Percentiles rank a stretch among this genome's conserved stretches.
Conservation (phyloP, 2,113 vertebrate species). For the Epinephelus lanceolatus region DNA sequence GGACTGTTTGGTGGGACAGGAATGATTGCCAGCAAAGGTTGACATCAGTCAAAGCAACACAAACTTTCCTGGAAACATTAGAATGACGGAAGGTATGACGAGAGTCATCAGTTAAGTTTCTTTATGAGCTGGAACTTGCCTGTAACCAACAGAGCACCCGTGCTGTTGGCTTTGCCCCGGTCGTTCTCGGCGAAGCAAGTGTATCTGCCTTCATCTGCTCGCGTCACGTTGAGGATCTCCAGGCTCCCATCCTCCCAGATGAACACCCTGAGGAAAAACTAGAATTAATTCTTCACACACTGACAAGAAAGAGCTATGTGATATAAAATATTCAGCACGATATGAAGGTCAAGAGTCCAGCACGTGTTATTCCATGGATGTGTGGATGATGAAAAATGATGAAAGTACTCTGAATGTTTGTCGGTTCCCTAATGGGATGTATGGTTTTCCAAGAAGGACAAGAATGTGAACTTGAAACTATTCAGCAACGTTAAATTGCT, state of each 20-base stretch:
- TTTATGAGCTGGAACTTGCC: conserved; percentile 79
- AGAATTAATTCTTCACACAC: conserved; percentile 33
- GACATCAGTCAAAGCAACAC: conserved; percentile 34
- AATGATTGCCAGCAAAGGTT: conserved; percentile 40
- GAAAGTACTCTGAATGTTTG: conserved; percentile 30
- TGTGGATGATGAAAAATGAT: conserved; percentile 54
- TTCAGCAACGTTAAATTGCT: conserved; percentile 21
- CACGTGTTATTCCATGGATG: not conserved
- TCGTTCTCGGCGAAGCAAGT: conserved; percentile 97
- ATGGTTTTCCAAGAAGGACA: not conserved
- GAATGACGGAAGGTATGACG: not conserved
- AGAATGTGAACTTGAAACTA: conserved; percentile 6
- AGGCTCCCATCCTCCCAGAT: conserved; percentile 96
- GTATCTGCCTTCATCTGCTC: conserved; percentile 91
- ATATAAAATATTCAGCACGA: conserved; percentile 49
- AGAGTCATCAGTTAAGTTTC: not conserved
- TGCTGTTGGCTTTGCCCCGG: conserved; percentile 94
- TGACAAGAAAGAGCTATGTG: not conserved
- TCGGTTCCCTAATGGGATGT: conserved; percentile 1
- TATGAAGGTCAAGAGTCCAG: conserved; percentile 61
- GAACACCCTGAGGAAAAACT: conserved; percentile 83
- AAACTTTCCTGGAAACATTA: not conserved
- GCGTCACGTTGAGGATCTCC: conserved; percentile 94
- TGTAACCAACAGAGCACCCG: conserved; percentile 90
- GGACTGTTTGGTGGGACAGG: conserved; percentile 5